phyloP scores from a whole-genome alignment of 2,797 vertebrate species.

The Chelon auratus region DNA sequence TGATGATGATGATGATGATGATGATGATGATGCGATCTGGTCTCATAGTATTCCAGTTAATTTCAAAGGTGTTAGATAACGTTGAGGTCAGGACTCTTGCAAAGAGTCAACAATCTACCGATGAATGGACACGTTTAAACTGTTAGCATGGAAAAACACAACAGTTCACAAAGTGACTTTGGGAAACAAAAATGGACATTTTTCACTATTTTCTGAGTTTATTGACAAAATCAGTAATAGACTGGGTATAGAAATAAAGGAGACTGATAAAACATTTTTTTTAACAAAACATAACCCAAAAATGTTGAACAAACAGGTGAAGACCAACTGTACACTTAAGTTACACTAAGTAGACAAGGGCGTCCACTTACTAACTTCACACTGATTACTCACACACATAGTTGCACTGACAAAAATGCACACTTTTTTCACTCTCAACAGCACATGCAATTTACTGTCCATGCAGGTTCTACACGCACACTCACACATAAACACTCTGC shows the following conservation, averaged over 20 bases:
- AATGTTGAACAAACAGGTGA: neutral
- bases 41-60: neutral
- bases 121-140: no score
- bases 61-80: neutral
- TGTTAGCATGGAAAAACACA: neutral
- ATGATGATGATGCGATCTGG: neutral
- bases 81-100: neutral
- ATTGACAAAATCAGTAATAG: neutral
- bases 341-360: neutral
- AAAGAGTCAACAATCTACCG: no score
- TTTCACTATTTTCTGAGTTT: neutral
- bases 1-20: no score
- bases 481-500: constrained; percentile 28
- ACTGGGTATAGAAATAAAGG: neutral
- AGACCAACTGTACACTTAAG: neutral
- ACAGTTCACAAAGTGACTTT: neutral
- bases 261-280: neutral
- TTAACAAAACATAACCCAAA: no score
- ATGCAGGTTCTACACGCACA: constrained; percentile 11
- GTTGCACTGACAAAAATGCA: constrained; percentile 1
- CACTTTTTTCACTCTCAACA: constrained; percentile 23
- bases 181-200: neutral
- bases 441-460: constrained; percentile 24
- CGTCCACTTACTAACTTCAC: constrained; percentile 11
- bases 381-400: neutral